These are phyloP conservation scores for Cololabis saira DNA, from an alignment of 2,113 vertebrate genomes.

Conservation along the genomic window DNA sequence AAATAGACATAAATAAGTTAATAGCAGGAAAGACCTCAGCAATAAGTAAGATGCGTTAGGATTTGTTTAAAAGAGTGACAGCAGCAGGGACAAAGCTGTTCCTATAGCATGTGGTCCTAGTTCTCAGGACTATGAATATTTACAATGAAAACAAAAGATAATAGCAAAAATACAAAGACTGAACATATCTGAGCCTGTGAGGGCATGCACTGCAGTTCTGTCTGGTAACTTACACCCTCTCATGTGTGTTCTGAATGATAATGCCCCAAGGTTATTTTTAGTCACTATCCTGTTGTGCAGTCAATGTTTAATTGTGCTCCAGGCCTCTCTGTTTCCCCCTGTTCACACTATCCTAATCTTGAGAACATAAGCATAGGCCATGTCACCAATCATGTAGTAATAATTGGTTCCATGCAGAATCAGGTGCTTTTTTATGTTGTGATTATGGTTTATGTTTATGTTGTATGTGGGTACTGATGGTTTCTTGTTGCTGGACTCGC, in stretches of 20 bases:
- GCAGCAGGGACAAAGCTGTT: too few species aligned
- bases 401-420: slow-evolving; percentile 10
- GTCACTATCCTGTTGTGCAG: slow-evolving; percentile 52
- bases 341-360: slow-evolving; percentile 15
- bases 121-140: too few species aligned
- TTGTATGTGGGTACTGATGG: too few species aligned
- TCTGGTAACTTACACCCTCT: slow-evolving; percentile 21
- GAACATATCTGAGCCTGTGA: slow-evolving; percentile 2
- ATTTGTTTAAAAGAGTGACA: too few species aligned
- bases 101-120: too few species aligned
- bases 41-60: too few species aligned
- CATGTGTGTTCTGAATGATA: slow-evolving; percentile 25
- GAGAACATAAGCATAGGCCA: slow-evolving; percentile 34
- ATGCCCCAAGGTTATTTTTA: slow-evolving; percentile 55
- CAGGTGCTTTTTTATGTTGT: too few species aligned
- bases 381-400: slow-evolving; percentile 37
- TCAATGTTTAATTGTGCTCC: slow-evolving; percentile 67
- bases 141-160: background rate
- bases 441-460: too few species aligned
- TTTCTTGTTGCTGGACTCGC: too few species aligned
- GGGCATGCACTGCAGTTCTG: slow-evolving; percentile 18
- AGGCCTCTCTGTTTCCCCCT: slow-evolving; percentile 44
- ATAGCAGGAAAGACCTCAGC: too few species aligned
- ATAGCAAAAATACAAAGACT: too few species aligned
- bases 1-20: too few species aligned